These are phyloP conservation scores for Smittia aterrima DNA, from an alignment of 2,888 invertebrate genomes.

Conservation along the genomic window DNA sequence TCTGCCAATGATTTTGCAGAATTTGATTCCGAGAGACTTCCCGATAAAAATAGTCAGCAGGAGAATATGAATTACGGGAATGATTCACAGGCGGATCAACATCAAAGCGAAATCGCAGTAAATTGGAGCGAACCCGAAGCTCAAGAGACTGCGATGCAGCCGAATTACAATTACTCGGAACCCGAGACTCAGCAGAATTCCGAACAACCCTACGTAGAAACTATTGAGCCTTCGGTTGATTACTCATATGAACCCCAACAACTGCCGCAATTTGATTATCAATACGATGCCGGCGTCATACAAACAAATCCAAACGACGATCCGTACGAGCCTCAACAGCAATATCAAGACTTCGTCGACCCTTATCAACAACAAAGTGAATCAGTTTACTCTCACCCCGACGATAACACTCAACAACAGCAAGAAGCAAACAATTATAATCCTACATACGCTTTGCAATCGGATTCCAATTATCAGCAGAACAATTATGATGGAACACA, in stretches of 20 bases:
- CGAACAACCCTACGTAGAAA: neutral
- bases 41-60: neutral
- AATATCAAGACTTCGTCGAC: neutral
- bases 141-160: slow-evolving; percentile 6
- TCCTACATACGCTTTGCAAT: slow-evolving; percentile 10
- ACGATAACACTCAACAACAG: slow-evolving; percentile 10
- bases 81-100: slow-evolving; percentile 19
- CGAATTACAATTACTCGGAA: neutral
- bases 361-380: slow-evolving; percentile 11
- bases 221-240: neutral
- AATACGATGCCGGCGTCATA: neutral
- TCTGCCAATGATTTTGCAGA: neutral
- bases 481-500: slow-evolving; percentile 18
- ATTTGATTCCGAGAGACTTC: neutral
- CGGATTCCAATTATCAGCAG: slow-evolving; percentile 27
- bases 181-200: neutral
- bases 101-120: neutral
- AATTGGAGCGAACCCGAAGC: neutral
- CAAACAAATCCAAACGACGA: neutral
- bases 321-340: neutral
- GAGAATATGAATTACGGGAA: neutral
- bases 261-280: neutral
- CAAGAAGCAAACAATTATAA: slow-evolving; percentile 18
- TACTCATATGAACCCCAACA: neutral
- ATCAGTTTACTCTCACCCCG: neutral